Conservation (phyloP, 2,113 vertebrate species). For the Taxidea taxus region DNA sequence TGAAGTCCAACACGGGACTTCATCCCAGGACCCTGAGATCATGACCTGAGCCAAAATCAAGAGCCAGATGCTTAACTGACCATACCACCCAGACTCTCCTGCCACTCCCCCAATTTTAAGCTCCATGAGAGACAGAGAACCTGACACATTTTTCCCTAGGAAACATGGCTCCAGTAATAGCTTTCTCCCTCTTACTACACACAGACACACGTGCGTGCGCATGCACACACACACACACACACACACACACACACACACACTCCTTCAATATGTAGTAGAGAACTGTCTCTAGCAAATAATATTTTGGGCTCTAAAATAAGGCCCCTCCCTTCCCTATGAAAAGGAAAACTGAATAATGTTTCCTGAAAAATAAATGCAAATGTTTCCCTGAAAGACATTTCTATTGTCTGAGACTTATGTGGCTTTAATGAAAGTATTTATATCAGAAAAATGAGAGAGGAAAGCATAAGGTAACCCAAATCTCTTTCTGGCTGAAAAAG, state of each 20-base stretch:
- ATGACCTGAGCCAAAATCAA: background rate
- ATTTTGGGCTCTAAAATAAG: background rate
- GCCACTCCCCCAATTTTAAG: background rate
- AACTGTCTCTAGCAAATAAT: background rate
- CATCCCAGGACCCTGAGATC: background rate
- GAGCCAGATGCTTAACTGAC: background rate
- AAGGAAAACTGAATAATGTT: background rate
- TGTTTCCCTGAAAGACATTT: constrained; percentile 40
- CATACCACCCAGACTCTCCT: background rate
- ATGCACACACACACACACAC: background rate
- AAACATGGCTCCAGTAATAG: background rate
- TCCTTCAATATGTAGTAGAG: background rate
- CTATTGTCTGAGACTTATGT: constrained; percentile 57
- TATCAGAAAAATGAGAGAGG: constrained; percentile 67
- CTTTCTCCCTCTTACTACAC: background rate
- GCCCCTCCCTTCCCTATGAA: background rate
- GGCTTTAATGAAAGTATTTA: constrained; percentile 77
- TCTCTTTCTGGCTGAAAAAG: constrained; percentile 77
- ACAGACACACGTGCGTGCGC: background rate
- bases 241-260: background rate
- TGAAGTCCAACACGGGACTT: background rate
- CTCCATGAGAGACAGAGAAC: background rate
- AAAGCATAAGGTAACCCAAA: constrained; percentile 76
- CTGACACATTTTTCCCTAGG: background rate
- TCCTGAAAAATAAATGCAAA: constrained; percentile 34